Base-by-base conservation (phyloP, 2,113 vertebrate genomes). In the Copsychus sechellarum region DNA sequence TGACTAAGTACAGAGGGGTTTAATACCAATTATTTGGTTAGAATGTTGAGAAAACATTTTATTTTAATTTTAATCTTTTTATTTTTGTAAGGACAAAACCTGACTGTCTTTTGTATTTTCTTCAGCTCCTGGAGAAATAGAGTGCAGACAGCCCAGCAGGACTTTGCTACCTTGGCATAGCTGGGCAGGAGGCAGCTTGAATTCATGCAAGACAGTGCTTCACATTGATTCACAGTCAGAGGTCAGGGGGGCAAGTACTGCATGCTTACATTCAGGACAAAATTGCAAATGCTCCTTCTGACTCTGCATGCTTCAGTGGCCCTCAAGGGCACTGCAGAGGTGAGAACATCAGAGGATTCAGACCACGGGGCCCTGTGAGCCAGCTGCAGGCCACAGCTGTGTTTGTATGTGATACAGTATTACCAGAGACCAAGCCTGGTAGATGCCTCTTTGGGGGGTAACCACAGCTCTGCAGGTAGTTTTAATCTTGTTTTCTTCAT, bases 281-380 rank as follows among this genome's bases (percentile, higher is more conserved):
- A 53, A 45, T 13, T 60, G 25, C 25, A 60, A 72, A 82, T 69
- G 8, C 14, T 51, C 11, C 28, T 62, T 71, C 38, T 66, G 33
- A 23, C 23, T 51, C 64, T 38, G 9, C 9, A 1, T 20, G 43
- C 7, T 65, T 60, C 1, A 17, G 8, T 38, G 43, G 5, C 22
- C 22, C 20, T 62, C 18, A 33, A 47, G 38, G 38, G 36, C 29
- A 15, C 10, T 29, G 26, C 43, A 71, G 36, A 20, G 8, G 8
- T 53, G 14, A 57, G 29, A 33, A 14, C 5, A 21, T 36, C 16
- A 33, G 29, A 40, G 7, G 4, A 14, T 58, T 43, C 11, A 38
- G 21, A 13, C 18, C 60, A 6, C 2, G 1, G 21, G 15, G 6
- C 12, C 24, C 14, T 4, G 2, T 34, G 18, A 43, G 4, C 5